Conservation (phyloP, 1,140 invertebrate species). For the Trialeurodes vaporariorum region DNA sequence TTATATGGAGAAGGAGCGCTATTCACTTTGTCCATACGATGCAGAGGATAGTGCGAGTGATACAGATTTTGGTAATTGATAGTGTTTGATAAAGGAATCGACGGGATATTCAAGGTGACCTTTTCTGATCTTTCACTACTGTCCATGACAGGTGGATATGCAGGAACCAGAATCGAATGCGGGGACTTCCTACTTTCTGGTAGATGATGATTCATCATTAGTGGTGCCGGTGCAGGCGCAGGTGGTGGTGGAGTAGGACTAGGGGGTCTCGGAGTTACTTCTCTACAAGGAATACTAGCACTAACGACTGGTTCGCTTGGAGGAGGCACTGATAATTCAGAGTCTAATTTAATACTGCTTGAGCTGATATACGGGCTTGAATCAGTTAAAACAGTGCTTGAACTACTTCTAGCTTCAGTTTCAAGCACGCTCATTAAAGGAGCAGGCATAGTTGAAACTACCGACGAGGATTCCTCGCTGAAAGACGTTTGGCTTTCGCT, state of each 20-base stretch:
- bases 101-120: slow-evolving; percentile 22
- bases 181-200: background rate
- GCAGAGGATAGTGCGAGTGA: slow-evolving; percentile 25
- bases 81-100: slow-evolving; percentile 18
- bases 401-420: no score
- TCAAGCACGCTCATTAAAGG: no score
- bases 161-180: slow-evolving; percentile 13
- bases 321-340: background rate
- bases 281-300: background rate
- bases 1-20: slow-evolving; percentile 20
- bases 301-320: background rate
- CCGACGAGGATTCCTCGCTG: no score
- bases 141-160: slow-evolving; percentile 17
- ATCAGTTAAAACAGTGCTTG: no score
- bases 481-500: no score
- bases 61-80: slow-evolving; percentile 16
- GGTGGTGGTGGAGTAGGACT: background rate
- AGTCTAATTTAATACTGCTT: background rate
- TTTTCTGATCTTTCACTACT: slow-evolving; percentile 22
- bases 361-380: no score
- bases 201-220: background rate
- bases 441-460: no score
- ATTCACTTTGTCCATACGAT: slow-evolving; percentile 22
- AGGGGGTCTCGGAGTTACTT: background rate
- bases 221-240: slow-evolving; percentile 4